Evolutionary conservation across 2,113 vertebrate species (phyloP), one percentile per base, ranked within the genome.

Genomic region (Podarcis cretensis): DNA sequence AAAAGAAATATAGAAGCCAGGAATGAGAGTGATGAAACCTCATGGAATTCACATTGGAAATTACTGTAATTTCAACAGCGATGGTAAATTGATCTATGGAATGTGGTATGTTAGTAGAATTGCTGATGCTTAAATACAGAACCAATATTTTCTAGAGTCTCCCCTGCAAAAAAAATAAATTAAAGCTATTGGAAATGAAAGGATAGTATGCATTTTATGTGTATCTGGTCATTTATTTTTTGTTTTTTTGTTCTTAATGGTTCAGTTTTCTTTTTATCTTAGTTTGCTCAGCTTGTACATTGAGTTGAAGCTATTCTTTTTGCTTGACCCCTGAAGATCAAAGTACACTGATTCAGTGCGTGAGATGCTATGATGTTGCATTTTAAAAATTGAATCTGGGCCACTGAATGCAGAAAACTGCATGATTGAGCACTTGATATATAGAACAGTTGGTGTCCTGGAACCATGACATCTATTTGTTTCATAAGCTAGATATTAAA

Each of bases 1-100:
- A 96, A 94, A 95, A 96, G 95, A 95, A 95, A 96, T 96, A 90
- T 16, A 84, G 94, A 94, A 95, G 89, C 77, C 66, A 93, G 30
- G 86, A 87, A 81, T 85, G n/a, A 84, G 16, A 59, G 80, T 71
- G 84, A 65, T 93, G 92, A 92, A 95, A 91, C 54, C 88, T 88
- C 84, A 91, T 94, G 59, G 91, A 94, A 77, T 90, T 89, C 87
- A 89, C 87, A 90, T 63, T 88, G 74, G 30, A 85, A 94, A 89
- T 92, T 91, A 88, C 79, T 92, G 40, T 90, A 79, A 87, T 86
- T 48, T 94, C 40, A 57, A 20, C 85, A 91, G 87, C 86, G 30
- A 0, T 87, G 66, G 81, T 2, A 0, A 20, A 35, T 25, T 91
- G 79, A 30, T 93, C 13, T 69, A 30, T 87, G 91, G 84, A 93